Conservation (phyloP, 2,888 invertebrate species). For the Odontocerum albicorne region DNA sequence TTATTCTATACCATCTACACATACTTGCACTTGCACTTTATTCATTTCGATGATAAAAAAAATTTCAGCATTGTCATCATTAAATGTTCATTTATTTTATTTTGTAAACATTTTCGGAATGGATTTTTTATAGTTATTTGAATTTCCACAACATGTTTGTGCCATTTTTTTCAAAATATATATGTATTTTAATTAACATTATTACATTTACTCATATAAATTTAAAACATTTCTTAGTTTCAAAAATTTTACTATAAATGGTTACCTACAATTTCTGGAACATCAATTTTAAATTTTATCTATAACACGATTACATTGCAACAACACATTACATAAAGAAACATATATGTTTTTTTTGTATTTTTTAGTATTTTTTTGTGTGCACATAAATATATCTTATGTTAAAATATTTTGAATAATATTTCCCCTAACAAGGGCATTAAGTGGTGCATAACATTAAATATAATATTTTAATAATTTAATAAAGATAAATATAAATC, state of each 20-base stretch:
- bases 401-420: conserved; percentile 24
- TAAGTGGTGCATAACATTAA: conserved; percentile 30
- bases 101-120: no score
- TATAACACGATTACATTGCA: conserved; percentile 32
- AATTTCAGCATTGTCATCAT: no score
- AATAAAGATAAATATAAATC: conserved; percentile 24
- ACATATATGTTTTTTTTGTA: conserved; percentile 30
- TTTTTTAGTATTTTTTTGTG: conserved; percentile 28
- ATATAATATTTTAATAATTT: conserved; percentile 27
- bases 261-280: conserved; percentile 30
- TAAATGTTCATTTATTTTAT: no score
- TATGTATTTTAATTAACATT: conserved; percentile 7
- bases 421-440: conserved; percentile 20
- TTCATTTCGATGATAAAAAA: no score
- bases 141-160: conserved; percentile 2
- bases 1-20: no score
- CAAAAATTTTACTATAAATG: conserved; percentile 28
- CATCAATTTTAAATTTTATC: conserved; percentile 27
- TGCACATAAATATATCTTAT: conserved; percentile 28
- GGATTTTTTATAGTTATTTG: neutral
- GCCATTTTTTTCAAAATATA: conserved; percentile 21
- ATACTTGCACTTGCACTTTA: no score
- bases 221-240: conserved; percentile 25
- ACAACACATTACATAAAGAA: conserved; percentile 34
- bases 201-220: conserved; percentile 16